Conservation (phyloP, 2,797 vertebrate species). For the Gallinago stenura region DNA sequence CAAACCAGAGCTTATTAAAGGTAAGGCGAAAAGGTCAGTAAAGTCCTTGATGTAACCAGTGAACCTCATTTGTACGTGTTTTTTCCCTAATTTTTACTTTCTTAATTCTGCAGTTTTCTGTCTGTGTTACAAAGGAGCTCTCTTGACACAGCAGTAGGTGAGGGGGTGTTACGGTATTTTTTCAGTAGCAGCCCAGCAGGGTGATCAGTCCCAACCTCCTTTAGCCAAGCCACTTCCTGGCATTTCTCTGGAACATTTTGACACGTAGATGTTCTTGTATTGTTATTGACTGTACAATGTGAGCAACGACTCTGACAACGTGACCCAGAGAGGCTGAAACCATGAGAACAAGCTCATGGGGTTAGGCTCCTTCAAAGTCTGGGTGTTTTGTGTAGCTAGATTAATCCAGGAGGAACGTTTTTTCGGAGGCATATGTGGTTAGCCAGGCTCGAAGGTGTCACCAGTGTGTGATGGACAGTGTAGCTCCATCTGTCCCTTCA, state of each 20-base stretch:
- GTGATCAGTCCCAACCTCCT: background rate
- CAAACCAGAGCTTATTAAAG: constrained; percentile 92
- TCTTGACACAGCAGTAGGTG: accelerated
- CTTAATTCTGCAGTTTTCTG: background rate
- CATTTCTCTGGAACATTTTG: background rate
- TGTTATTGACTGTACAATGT: background rate
- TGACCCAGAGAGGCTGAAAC: background rate
- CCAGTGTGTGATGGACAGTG: background rate
- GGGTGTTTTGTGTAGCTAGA: background rate
- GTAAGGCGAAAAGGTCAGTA: constrained; percentile 69
- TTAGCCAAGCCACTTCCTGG: background rate
- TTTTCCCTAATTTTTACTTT: background rate
- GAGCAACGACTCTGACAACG: background rate
- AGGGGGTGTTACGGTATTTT: background rate
- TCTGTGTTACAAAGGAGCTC: background rate
- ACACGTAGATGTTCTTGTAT: background rate
- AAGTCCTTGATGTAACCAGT: background rate
- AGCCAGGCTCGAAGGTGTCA: accelerated
- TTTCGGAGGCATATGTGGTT: background rate
- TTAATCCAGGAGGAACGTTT: background rate
- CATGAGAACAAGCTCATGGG: background rate
- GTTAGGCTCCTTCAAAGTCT: background rate
- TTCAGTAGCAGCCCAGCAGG: background rate
- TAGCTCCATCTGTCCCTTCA: background rate
- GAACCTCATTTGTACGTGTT: background rate